Evolutionary conservation across 1,140 invertebrate genomes (phyloP), one percentile per base, ranked within the genome.

Genomic region (Drosophila tropicalis): DNA sequence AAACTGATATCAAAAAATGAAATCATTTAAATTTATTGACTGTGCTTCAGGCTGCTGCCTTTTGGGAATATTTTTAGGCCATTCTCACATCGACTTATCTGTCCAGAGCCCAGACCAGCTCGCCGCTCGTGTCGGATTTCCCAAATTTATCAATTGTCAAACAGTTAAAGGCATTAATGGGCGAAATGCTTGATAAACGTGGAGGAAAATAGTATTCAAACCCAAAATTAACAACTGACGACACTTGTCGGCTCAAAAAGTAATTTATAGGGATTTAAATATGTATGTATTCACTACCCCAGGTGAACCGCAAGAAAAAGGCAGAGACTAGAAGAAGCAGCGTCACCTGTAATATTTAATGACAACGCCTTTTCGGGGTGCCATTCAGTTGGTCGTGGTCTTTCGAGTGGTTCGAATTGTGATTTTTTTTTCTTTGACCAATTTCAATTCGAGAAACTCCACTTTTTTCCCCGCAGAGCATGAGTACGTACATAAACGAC

Each of bases 111-210:
- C 17, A 39, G 36, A 13, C 36, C 10, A 39, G 13, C 32, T 19
- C 22, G 19, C 10, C 10, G 13, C 32, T 19, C 22, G 19, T 58
- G 40, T 51, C 70, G 70, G 36, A 57, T 15, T 44, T 71, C 39
- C 39, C 41, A 36, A 70, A 83, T 76, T 76, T 79, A 76, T 83
- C 66, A 79, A 32, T 70, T 69, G 68, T 60, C 80, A 70, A 55
- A 67, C 67, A 51, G 44, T 51, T 51, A 22, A 68, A 29, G 68
- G 47, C 63, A 64, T 81, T 76, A 83, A 83, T 29, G 29, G 61
- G 19, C 17, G 7, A 36, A 2, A 40, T 55, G 62, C 5, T 67
- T 71, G 65, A 80, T 80, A 80, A 60, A 19, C 56, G n/a, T 29
- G 29, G 29, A 69, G 62, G 39, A 41, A 70, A 84, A 76, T 72